Evolutionary conservation across 92 coral and sea anemone species (phyloP).

Genomic region (Bergia sp.): DNA sequence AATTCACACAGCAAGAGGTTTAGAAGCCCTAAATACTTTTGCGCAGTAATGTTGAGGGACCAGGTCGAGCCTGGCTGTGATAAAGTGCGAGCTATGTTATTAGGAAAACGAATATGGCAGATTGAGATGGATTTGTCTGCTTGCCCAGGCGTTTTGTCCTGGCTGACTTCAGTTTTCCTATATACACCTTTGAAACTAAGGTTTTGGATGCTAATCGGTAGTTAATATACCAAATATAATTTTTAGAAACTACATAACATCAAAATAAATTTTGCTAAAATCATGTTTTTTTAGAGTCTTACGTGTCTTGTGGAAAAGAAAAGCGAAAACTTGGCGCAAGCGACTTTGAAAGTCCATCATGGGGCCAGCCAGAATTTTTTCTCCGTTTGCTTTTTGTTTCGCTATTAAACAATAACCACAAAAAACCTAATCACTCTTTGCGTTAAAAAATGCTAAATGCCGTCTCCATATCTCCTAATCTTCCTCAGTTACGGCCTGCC

Average conservation of each 20-base stretch:
- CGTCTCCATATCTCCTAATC: neutral
- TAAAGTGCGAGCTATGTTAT: too few relatives aligned
- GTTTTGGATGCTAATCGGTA: neutral
- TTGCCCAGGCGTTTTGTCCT: neutral
- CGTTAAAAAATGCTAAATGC: neutral
- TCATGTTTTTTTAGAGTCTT: neutral
- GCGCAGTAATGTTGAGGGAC: too few relatives aligned
- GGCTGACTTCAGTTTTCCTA: neutral
- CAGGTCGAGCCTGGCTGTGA: too few relatives aligned
- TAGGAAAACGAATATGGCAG: too few relatives aligned
- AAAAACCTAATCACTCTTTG: neutral
- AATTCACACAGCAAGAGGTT: too few relatives aligned
- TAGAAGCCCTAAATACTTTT: too few relatives aligned
- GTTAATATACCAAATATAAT: neutral
- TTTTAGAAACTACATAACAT: neutral
- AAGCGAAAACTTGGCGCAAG: neutral
- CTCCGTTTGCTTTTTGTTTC: neutral
- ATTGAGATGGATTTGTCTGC: too few relatives aligned
- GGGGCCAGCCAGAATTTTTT: neutral
- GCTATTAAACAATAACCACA: neutral
- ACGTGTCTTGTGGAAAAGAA: neutral
- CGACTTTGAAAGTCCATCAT: neutral
- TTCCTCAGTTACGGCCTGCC: slow-evolving; percentile 28
- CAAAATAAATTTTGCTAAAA: neutral
- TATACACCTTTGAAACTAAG: neutral